Evolutionary conservation across 2,797 vertebrate genomes (phyloP).

Genomic region (Cheirogaleus major): DNA sequence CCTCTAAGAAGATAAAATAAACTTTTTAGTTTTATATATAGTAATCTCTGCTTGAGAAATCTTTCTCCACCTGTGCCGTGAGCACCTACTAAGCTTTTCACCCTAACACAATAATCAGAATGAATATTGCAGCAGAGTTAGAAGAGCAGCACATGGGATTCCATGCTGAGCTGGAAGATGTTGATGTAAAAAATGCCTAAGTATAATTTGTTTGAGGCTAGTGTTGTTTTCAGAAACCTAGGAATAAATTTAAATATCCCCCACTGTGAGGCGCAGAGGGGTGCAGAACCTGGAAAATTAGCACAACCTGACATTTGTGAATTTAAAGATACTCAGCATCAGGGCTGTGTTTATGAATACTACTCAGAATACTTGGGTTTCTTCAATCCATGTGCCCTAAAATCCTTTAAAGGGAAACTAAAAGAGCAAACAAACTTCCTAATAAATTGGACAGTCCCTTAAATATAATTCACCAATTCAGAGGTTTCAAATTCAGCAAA

Average conservation of each 20-base stretch:
- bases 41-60: no score
- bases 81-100: no score
- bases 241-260: not conserved
- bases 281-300: not conserved
- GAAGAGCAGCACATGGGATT: not conserved
- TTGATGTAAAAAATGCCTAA: not conserved
- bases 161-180: not conserved
- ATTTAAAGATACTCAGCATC: not conserved
- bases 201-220: not conserved
- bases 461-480: not conserved
- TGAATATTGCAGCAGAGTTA: not conserved
- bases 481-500: not conserved
- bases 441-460: not conserved
- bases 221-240: not conserved
- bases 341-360: not conserved
- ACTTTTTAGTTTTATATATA: no score
- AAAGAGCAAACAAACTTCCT: not conserved
- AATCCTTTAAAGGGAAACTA: not conserved
- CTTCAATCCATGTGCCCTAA: not conserved
- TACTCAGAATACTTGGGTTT: not conserved
- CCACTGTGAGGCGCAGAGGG: not conserved
- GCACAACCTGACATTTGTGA: not conserved
- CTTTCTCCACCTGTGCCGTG: no score
- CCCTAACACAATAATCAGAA: not conserved
- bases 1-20: no score